Base-by-base conservation (phyloP, 2,888 invertebrate species). In the Tortricodes alternella region DNA sequence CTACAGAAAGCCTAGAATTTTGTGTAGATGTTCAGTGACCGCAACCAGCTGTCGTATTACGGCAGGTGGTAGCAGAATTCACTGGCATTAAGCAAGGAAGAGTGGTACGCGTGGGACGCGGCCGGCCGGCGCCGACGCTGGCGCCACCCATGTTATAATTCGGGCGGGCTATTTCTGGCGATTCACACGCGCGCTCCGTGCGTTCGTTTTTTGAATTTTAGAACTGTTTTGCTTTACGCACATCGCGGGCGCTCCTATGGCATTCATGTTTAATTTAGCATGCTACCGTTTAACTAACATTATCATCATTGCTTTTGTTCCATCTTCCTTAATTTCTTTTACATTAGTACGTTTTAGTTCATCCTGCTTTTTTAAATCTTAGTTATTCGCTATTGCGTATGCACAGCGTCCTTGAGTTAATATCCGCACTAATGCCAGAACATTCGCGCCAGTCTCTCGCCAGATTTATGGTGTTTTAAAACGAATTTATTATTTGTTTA, bases 141-240 rank as follows among this genome's bases (percentile, higher is more conserved):
- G 88, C 89, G 88, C 88, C 89, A 85, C 76, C 78, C 80, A 73
- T 76, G 84, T 80, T 87, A 81, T 85, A 89, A 88, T 89, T 89
- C 84, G 87, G 89, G 83, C 85, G 76, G 70, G 85, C 81, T 89
- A 89, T 89, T 89, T 89, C 80, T 74, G 85, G 78, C 83, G 83
- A 82, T 85, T 87, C 85, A 86, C 86, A 86, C 83, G 85, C 85
- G 80, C 73, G 73, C 72, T 75, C 74, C 76, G 72, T 78, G 78
- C 82, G 80, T 82, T 80, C 71, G 71, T 79, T 84, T 80, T 84
- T 80, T 73, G 66, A 74, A 76, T 78, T 83, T 78, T 69, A 77
- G 74, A 71, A 73, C 62, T 63, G 59, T 58, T 63, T 62, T 57
- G 63, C 63, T 59, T 59, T 53, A 53, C 41, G 48, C 46, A 41